Evolutionary conservation across 2,797 vertebrate genomes (phyloP).

Genomic region (Cryptoblepharus egeriae): DNA sequence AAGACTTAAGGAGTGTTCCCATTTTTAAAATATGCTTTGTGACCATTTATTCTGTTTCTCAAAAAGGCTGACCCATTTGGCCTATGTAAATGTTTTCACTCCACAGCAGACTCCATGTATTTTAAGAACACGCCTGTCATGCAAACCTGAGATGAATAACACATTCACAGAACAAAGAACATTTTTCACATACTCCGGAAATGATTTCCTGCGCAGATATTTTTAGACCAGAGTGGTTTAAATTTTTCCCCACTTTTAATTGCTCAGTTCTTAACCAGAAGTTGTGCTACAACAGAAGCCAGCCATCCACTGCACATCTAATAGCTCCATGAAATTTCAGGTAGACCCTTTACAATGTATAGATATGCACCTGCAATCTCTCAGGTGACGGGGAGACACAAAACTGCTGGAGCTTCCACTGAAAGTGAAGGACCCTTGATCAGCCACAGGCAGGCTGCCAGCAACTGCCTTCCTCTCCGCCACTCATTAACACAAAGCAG

Average conservation of each 20-base stretch:
- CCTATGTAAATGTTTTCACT: background rate
- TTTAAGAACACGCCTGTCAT: conserved; percentile 6
- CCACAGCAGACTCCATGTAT: background rate
- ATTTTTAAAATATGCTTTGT: background rate
- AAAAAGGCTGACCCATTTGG: background rate
- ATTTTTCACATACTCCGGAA: conserved; percentile 31
- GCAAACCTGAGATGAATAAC: conserved; percentile 5
- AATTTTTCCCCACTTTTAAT: conserved; percentile 27
- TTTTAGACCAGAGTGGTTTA: conserved; percentile 3
- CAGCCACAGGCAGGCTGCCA: conserved; percentile 53
- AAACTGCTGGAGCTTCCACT: conserved; percentile 53
- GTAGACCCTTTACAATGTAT: conserved; percentile 31
- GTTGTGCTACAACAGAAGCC: conserved; percentile 18
- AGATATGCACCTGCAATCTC: conserved; percentile 50
- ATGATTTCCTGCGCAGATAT: conserved; percentile 19
- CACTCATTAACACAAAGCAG: conserved; percentile 57
- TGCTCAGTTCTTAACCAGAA: conserved; percentile 42
- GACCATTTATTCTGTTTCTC: background rate
- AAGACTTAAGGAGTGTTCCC: background rate
- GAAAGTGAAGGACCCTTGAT: conserved; percentile 45
- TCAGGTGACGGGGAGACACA: conserved; percentile 44
- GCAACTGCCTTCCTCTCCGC: conserved; percentile 37
- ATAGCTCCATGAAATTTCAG: conserved; percentile 26
- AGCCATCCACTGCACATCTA: conserved; percentile 36
- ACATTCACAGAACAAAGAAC: conserved; percentile 24